A percentile compares a stretch with the other conserved stretches of the same genome.
These are phyloP conservation scores for Drosophila repletoides DNA, from an alignment of 1,140 invertebrate species.

Conservation along the genomic window DNA sequence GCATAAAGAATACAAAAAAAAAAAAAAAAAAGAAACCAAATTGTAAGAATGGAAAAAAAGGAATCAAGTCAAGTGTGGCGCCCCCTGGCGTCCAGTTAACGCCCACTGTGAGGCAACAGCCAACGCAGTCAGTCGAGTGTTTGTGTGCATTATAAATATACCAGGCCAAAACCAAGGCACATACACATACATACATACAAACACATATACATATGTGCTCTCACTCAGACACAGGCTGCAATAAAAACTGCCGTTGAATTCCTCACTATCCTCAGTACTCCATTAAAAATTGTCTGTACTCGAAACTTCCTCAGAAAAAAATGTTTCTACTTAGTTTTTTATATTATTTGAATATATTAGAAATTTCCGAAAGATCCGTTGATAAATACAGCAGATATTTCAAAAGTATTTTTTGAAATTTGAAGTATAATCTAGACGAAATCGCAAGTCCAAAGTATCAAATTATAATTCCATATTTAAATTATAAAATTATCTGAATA, in stretches of 20 bases:
- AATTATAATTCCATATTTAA: too few species aligned
- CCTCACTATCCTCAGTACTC: too few species aligned
- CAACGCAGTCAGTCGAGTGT: constrained; percentile 48
- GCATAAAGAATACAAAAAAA: constrained; percentile 18
- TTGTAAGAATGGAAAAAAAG: constrained; percentile 44
- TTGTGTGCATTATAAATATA: constrained; percentile 78
- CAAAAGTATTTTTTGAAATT: too few species aligned
- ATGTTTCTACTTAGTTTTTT: too few species aligned
- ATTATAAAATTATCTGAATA: too few species aligned
- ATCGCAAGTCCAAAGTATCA: too few species aligned
- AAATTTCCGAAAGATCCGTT: too few species aligned
- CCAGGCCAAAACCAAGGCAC: constrained; percentile 46
- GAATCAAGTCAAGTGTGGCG: constrained; percentile 70
- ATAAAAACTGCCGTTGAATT: constrained; percentile 44
- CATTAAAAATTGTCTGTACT: too few species aligned
- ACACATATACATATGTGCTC: not conserved
- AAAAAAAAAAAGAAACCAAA: not conserved
- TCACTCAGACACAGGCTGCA: constrained; percentile 5
- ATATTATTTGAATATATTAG: too few species aligned
- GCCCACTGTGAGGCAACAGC: constrained; percentile 24
- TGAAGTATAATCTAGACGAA: too few species aligned
- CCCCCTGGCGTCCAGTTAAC: constrained; percentile 44
- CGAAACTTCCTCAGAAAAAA: too few species aligned
- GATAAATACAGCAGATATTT: too few species aligned
- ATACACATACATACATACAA: not conserved